A percentile compares a stretch with the other conserved stretches of the same genome.
Conservation (phyloP, 2,888 invertebrate species). For the Drosophila meridiana region DNA sequence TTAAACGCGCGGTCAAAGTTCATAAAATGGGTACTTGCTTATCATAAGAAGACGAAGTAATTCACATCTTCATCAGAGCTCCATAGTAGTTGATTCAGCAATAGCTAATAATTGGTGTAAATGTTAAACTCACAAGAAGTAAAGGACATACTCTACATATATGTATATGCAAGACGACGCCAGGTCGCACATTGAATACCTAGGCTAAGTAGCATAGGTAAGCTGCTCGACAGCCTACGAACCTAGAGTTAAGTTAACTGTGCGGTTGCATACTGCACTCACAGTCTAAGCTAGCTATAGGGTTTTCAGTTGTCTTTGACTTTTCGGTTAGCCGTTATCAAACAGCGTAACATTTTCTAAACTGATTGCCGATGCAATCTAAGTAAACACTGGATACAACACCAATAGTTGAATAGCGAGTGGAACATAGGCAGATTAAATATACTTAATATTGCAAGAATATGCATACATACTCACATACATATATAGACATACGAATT, state of each 20-base stretch:
- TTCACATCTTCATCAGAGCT: background rate
- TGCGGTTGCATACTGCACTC: background rate
- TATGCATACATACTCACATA: background rate
- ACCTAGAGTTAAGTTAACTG: conserved; percentile 14
- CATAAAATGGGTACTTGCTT: background rate
- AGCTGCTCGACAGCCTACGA: conserved; percentile 25
- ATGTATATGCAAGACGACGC: background rate
- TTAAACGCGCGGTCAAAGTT: background rate
- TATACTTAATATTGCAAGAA: conserved; percentile 10
- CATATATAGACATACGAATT: conserved; percentile 7
- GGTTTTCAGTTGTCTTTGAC: background rate
- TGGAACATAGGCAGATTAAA: conserved; percentile 11
- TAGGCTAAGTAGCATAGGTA: conserved; percentile 12
- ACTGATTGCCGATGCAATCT: conserved; percentile 46
- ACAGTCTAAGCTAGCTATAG: conserved; percentile 22
- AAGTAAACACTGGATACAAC: conserved; percentile 53
- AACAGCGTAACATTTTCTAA: conserved; percentile 59
- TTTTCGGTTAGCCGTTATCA: conserved; percentile 39
- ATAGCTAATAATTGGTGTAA: conserved; percentile 8
- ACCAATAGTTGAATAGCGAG: conserved; percentile 45
- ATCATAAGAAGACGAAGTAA: background rate
- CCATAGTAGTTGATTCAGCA: background rate
- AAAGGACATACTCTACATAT: background rate
- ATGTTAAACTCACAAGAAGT: background rate
- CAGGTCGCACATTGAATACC: background rate